phyloP scores from a whole-genome alignment of 2,888 invertebrate species.

The Resseliella maxima region DNA sequence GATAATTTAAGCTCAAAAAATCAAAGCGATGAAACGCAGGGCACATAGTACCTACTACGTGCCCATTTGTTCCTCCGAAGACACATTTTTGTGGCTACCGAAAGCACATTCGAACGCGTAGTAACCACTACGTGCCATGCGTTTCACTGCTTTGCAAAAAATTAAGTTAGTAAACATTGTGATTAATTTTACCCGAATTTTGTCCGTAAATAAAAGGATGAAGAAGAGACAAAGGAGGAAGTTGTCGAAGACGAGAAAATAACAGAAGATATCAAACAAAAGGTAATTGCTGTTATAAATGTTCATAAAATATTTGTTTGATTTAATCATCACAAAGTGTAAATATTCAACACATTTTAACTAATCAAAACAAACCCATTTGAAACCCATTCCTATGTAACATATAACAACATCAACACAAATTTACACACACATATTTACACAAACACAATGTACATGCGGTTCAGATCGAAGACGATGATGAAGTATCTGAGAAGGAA shows the following conservation, averaged over 20 bases:
- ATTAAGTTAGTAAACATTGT: not conserved
- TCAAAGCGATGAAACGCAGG: too few relatives aligned
- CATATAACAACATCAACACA: conserved; percentile 46
- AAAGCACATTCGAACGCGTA: too few relatives aligned
- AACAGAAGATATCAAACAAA: conserved; percentile 60
- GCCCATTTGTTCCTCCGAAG: too few relatives aligned
- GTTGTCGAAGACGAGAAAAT: conserved; percentile 57
- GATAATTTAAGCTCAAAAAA: too few relatives aligned
- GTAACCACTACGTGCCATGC: too few relatives aligned
- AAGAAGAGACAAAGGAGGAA: conserved; percentile 61
- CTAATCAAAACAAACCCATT: not conserved
- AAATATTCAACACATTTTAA: not conserved
- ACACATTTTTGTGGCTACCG: too few relatives aligned
- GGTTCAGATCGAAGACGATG: conserved; percentile 62
- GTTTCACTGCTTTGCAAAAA: too few relatives aligned
- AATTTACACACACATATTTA: not conserved
- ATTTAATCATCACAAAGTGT: not conserved
- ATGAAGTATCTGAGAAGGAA: conserved; percentile 62
- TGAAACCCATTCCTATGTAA: not conserved
- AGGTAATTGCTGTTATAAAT: conserved; percentile 60
- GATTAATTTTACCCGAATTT: not conserved
- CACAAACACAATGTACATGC: conserved; percentile 53
- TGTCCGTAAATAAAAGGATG: conserved; percentile 14
- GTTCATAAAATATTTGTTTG: not conserved
- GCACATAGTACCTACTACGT: too few relatives aligned